These are phyloP conservation scores for Myrmecophaga tridactyla DNA, from an alignment of 2,113 vertebrate species.

Conservation along the genomic window DNA sequence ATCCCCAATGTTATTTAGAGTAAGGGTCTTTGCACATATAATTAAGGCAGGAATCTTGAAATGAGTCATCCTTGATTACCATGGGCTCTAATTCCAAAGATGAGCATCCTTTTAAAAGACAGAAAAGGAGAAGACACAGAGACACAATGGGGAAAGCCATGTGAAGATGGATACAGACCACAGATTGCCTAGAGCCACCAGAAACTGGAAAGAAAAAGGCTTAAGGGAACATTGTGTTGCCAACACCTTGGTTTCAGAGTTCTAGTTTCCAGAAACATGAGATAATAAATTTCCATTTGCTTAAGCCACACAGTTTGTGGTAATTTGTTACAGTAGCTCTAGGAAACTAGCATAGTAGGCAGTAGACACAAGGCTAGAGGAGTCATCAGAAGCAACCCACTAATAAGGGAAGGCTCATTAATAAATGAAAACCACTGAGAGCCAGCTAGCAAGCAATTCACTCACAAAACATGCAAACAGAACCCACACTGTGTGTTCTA, in stretches of 20 bases:
- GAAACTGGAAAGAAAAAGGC: neutral
- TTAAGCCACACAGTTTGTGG: no score
- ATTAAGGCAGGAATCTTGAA: neutral
- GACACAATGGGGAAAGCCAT: neutral
- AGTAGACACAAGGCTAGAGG: accelerated
- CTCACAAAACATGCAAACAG: neutral
- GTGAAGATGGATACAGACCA: neutral
- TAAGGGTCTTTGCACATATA: neutral
- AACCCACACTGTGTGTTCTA: no score
- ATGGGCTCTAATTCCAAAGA: neutral
- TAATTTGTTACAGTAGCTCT: neutral
- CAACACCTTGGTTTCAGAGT: neutral
- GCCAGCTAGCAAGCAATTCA: neutral
- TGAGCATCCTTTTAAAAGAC: neutral
- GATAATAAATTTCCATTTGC: neutral
- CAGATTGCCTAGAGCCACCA: neutral
- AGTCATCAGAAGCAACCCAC: neutral
- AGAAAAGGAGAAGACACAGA: neutral
- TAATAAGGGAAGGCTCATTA: neutral
- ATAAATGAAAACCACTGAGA: neutral
- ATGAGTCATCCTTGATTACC: neutral
- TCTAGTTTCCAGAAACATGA: neutral
- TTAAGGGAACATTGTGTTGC: accelerated
- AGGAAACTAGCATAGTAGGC: neutral
- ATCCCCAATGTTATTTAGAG: neutral